These are phyloP conservation scores for Abrostola tripartita DNA, from an alignment of 2,888 invertebrate genomes.

Conservation along the genomic window DNA sequence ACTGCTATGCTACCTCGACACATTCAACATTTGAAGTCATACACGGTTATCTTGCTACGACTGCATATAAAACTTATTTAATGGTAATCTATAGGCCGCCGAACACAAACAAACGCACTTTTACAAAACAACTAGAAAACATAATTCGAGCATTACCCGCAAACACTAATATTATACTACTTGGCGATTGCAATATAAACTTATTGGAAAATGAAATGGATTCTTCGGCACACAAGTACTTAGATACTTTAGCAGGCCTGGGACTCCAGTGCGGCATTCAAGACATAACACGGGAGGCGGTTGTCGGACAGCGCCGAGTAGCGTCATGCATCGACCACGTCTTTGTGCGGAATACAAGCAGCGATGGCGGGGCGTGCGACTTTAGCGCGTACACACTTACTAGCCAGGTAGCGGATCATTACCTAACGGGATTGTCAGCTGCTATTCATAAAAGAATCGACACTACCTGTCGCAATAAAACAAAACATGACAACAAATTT, in stretches of 20 bases:
- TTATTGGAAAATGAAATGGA: background rate
- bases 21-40: constrained; percentile 3
- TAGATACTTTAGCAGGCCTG: background rate
- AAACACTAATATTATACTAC: background rate
- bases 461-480: background rate
- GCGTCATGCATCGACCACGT: constrained; percentile 11
- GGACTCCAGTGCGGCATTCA: constrained; percentile 8
- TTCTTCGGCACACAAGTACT: background rate
- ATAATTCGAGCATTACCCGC: background rate
- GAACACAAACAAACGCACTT: background rate
- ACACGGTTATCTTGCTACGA: background rate
- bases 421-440: constrained; percentile 8
- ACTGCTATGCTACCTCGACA: background rate
- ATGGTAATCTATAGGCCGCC: constrained; percentile 9
- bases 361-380: constrained; percentile 6
- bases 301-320: background rate
- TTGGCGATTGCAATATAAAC: constrained; percentile 11
- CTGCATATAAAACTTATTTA: background rate
- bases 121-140: background rate
- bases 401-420: constrained; percentile 1
- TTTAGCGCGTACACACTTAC: background rate
- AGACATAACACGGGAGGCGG: constrained; percentile 7
- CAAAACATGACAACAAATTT: background rate
- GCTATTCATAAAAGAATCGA: background rate
- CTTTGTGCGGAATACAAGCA: constrained; percentile 1